phyloP scores from a whole-genome alignment of 2,113 vertebrate species.

The Polypterus senegalus region DNA sequence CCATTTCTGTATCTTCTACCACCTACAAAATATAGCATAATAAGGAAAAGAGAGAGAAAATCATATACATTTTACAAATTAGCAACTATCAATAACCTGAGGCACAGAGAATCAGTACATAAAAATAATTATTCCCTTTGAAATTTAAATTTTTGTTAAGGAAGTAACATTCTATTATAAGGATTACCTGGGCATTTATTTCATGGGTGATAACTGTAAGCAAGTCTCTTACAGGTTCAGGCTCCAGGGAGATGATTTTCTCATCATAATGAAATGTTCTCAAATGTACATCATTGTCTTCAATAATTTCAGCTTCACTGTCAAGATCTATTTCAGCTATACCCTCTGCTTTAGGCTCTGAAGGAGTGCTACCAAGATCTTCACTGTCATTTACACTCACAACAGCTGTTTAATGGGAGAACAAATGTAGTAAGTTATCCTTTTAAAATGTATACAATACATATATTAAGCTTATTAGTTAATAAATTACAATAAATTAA shows the following conservation, averaged over 20 bases:
- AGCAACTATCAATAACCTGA: neutral
- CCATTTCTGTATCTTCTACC: constrained; percentile 22
- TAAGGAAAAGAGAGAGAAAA: neutral
- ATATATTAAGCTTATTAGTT: neutral
- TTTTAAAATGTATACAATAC: neutral
- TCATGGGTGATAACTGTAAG: constrained; percentile 36
- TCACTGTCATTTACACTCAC: constrained; percentile 52
- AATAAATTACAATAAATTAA: too few relatives aligned
- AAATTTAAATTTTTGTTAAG: too few relatives aligned
- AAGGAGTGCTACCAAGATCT: constrained; percentile 38
- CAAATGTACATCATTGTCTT: constrained; percentile 47
- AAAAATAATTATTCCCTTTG: too few relatives aligned
- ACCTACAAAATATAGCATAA: neutral
- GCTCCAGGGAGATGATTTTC: constrained; percentile 28
- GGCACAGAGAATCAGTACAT: too few relatives aligned
- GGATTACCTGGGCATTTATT: constrained; percentile 37
- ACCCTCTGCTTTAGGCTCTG: constrained; percentile 38
- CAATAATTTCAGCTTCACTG: constrained; percentile 51
- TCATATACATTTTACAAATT: neutral
- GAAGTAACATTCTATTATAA: too few relatives aligned
- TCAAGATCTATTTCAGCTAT: constrained; percentile 38
- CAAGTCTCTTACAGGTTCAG: too few relatives aligned
- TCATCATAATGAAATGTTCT: constrained; percentile 25
- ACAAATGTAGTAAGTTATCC: neutral
- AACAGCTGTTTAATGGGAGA: constrained; percentile 41